phyloP scores from a whole-genome alignment of 2,888 invertebrate genomes.

The Strigamia transsilvanica region DNA sequence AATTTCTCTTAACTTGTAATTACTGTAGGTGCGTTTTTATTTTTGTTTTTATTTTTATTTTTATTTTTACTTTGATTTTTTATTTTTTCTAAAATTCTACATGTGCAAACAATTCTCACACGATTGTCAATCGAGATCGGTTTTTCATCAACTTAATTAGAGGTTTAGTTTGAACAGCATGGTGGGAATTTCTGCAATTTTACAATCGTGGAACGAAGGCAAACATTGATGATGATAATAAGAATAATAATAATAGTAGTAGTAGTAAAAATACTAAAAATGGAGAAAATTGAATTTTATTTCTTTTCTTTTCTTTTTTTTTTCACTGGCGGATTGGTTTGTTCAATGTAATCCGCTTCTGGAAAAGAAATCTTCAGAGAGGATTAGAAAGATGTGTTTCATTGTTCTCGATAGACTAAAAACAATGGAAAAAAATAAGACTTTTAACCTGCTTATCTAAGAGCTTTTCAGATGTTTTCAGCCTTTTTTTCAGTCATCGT shows the following conservation, averaged over 20 bases:
- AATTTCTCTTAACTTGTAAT: neutral
- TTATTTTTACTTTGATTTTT: neutral
- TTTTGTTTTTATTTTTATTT: neutral
- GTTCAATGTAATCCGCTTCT: neutral
- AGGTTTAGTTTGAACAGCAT: neutral
- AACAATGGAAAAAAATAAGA: neutral
- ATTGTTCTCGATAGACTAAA: constrained; percentile 1
- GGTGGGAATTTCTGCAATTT: neutral
- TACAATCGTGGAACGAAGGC: too few species aligned
- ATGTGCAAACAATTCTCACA: constrained; percentile 31
- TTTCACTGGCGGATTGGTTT: neutral
- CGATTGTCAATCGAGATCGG: neutral
- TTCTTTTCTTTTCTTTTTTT: neutral
- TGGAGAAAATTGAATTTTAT: neutral
- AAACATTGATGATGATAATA: neutral
- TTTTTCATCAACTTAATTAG: neutral
- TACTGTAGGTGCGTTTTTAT: neutral
- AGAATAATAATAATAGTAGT: too few species aligned
- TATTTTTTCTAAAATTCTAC: too few species aligned
- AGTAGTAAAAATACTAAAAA: too few species aligned
- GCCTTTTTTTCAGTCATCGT: neutral
- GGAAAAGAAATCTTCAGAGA: constrained; percentile 11
- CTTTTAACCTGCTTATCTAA: constrained; percentile 22
- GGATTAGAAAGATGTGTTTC: constrained; percentile 35
- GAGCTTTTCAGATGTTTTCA: neutral